A percentile compares a stretch with the other conserved stretches of the same genome.
phyloP scores from a whole-genome alignment of 2,888 invertebrate species.

The Odontocolon sp. region DNA sequence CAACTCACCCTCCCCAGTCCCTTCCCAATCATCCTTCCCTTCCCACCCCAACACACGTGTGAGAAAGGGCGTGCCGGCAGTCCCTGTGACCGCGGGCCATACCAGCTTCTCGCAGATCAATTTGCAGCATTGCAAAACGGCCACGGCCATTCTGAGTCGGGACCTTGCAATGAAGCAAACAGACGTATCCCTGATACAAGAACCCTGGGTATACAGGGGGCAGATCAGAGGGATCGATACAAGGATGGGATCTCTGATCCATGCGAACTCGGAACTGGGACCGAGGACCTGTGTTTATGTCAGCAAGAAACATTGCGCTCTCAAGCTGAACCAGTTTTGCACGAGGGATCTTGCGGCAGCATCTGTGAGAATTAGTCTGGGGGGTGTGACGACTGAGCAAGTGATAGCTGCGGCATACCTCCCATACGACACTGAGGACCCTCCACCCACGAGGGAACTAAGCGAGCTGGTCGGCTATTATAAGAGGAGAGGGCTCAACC shows the following conservation, averaged over 20 bases:
- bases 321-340: constrained; percentile 27
- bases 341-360: constrained; percentile 23
- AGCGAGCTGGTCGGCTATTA: constrained; percentile 10
- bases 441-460: neutral
- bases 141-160: constrained; percentile 25
- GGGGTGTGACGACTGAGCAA: no score
- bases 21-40: neutral
- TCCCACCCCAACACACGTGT: neutral
- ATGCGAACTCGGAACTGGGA: neutral
- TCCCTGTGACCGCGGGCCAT: neutral
- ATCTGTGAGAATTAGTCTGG: neutral
- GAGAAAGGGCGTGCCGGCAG: neutral
- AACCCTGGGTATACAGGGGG: neutral
- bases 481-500: neutral
- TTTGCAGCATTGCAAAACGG: constrained; percentile 51
- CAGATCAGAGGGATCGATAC: neutral
- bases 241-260: neutral
- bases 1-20: no score
- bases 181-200: constrained; percentile 35
- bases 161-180: constrained; percentile 40
- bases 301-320: neutral
- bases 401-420: constrained; percentile 15
- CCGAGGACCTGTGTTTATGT: constrained; percentile 38
- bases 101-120: constrained; percentile 36
- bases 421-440: neutral